A percentile compares a stretch with the other conserved stretches of the same genome.
Evolutionary conservation across 2,797 vertebrate genomes (phyloP).

Genomic region (Echiichthys vipera): DNA sequence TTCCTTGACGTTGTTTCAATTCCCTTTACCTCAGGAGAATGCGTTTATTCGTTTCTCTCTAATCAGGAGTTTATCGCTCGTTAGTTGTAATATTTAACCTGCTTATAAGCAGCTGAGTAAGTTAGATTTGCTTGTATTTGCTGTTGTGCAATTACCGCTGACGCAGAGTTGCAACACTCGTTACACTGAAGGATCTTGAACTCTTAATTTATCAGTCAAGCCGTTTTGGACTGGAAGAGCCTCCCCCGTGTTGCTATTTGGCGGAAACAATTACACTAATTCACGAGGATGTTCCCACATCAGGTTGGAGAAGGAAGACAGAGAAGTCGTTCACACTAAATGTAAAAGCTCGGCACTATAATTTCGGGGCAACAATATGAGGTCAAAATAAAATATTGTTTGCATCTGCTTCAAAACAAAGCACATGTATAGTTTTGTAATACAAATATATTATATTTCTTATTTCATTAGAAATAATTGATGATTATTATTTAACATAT

Average conservation of each 20-base stretch:
- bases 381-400: neutral
- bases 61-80: neutral
- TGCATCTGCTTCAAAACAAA: neutral
- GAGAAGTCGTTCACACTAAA: neutral
- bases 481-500: neutral
- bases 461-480: no score
- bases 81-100: conserved; percentile 18
- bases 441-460: no score
- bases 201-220: conserved; percentile 12
- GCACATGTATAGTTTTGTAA: neutral
- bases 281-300: neutral
- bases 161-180: conserved; percentile 37
- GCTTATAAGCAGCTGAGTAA: neutral
- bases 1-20: conserved; percentile 1
- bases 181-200: conserved; percentile 36
- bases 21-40: neutral
- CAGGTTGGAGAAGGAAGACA: neutral
- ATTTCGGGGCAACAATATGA: neutral
- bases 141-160: conserved; percentile 29
- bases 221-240: neutral
- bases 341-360: neutral
- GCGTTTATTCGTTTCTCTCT: neutral
- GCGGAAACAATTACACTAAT: conserved; percentile 14
- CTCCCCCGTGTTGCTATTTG: neutral
- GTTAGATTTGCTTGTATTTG: conserved; percentile 20